Evolutionary conservation across 30 jellyfish, hydroid and myxozoan species (phyloP).

Genomic region (Rhopilema esculentum): DNA sequence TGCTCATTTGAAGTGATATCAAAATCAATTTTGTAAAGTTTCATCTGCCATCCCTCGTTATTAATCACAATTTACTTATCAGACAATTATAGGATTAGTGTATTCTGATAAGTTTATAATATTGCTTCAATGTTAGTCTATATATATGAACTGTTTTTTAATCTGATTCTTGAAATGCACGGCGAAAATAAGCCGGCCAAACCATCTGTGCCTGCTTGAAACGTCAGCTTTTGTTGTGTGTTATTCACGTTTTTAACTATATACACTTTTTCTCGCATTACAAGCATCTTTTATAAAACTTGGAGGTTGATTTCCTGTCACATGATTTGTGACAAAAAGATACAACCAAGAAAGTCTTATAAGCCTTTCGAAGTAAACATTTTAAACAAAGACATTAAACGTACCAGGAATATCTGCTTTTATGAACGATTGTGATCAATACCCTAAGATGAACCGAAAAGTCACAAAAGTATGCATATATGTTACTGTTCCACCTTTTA

Average conservation of each 20-base stretch:
- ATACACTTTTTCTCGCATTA: too few species aligned
- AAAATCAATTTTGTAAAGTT: background rate
- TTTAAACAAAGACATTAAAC: too few species aligned
- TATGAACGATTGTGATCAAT: background rate
- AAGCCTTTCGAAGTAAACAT: background rate
- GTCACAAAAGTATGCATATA: background rate
- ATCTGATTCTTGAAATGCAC: too few species aligned
- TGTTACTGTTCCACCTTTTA: too few species aligned
- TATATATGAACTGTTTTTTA: too few species aligned
- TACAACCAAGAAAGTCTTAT: background rate
- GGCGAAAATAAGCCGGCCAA: background rate
- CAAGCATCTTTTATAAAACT: background rate
- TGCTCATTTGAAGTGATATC: background rate
- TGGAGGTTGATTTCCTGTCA: background rate
- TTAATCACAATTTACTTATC: slow-evolving; percentile 12
- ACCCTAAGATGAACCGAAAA: too few species aligned
- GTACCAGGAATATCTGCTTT: too few species aligned
- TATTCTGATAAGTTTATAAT: too few species aligned
- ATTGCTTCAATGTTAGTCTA: too few species aligned
- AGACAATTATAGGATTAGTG: slow-evolving; percentile 32
- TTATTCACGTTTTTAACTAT: too few species aligned
- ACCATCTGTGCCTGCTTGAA: background rate
- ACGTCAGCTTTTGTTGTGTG: background rate
- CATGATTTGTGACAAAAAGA: background rate
- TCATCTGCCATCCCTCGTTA: slow-evolving; percentile 45